Percentiles rank a stretch among this genome's conserved stretches.
Evolutionary conservation across 2,113 vertebrate species (phyloP).

Genomic region (Thryonomys swinderianus): DNA sequence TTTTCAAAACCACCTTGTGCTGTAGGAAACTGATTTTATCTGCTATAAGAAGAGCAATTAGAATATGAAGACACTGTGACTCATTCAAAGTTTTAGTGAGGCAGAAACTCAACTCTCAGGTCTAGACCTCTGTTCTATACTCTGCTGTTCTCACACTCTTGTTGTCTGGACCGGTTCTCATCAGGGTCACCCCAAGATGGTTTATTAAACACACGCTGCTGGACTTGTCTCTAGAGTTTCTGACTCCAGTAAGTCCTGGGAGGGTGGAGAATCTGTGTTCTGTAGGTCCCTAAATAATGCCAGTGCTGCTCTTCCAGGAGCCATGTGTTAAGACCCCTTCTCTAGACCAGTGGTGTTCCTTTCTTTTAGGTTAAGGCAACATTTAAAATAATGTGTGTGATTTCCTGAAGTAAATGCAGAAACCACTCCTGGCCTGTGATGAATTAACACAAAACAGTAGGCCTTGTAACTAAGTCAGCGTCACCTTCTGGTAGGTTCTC

Average conservation of each 20-base stretch:
- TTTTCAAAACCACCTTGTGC: conserved; percentile 46
- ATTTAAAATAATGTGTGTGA: not conserved
- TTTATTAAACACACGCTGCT: not conserved
- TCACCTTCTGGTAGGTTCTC: not conserved
- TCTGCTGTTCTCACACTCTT: not conserved
- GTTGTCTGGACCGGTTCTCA: not conserved
- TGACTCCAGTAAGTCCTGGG: not conserved
- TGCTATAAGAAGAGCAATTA: conserved; percentile 40
- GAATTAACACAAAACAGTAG: not conserved
- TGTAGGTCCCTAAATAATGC: not conserved
- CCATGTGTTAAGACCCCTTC: not conserved
- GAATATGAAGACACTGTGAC: conserved; percentile 30
- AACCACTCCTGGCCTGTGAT: not conserved
- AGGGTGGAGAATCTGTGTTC: not conserved
- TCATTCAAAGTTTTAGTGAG: not conserved
- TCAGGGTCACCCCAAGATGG: not conserved
- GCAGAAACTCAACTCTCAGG: not conserved
- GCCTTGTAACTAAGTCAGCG: not conserved
- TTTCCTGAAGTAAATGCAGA: not conserved
- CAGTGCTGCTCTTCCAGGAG: not conserved
- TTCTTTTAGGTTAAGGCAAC: not conserved
- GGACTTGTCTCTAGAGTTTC: not conserved
- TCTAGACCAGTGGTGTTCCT: not conserved
- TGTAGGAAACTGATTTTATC: conserved; percentile 41
- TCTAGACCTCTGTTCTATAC: not conserved